Evolutionary conservation across 2,888 invertebrate genomes (phyloP).

Genomic region (Eutolmus rufibarbis): DNA sequence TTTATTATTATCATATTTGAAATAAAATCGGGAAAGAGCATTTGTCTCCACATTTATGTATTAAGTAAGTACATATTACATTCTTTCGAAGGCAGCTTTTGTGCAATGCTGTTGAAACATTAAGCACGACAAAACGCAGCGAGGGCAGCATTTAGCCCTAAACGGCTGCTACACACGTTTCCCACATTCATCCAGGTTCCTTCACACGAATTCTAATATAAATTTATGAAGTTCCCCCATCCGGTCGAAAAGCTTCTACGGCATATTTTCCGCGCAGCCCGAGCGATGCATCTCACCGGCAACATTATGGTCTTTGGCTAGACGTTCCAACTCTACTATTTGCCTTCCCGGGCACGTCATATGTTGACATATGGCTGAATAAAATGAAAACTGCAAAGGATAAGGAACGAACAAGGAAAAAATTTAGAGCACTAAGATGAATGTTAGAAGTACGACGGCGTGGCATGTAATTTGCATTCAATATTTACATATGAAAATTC

Average conservation of each 20-base stretch:
- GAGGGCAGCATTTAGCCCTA: not conserved
- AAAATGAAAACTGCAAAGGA: constrained; percentile 33
- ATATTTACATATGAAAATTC: constrained; percentile 41
- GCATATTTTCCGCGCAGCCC: not conserved
- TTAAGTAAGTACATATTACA: not conserved
- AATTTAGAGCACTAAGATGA: constrained; percentile 8
- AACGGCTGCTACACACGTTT: constrained; percentile 17
- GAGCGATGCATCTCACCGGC: not conserved
- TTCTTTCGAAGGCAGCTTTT: not conserved
- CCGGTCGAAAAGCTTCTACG: not conserved
- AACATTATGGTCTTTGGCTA: not conserved
- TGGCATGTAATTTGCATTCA: constrained; percentile 41
- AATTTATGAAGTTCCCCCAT: constrained; percentile 38
- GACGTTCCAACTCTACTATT: constrained; percentile 19
- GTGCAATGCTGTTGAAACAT: not conserved
- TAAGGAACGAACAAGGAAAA: constrained; percentile 4
- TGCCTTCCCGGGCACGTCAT: constrained; percentile 41
- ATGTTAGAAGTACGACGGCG: constrained; percentile 17
- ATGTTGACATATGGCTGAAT: constrained; percentile 42
- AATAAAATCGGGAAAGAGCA: no score
- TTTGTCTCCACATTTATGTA: no score
- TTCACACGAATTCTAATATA: constrained; percentile 39
- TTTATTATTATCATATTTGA: no score
- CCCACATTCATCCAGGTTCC: constrained; percentile 24
- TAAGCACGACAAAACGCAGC: not conserved